Conservation (phyloP, 2,888 invertebrate genomes). For the Eupithecia inturbata region DNA sequence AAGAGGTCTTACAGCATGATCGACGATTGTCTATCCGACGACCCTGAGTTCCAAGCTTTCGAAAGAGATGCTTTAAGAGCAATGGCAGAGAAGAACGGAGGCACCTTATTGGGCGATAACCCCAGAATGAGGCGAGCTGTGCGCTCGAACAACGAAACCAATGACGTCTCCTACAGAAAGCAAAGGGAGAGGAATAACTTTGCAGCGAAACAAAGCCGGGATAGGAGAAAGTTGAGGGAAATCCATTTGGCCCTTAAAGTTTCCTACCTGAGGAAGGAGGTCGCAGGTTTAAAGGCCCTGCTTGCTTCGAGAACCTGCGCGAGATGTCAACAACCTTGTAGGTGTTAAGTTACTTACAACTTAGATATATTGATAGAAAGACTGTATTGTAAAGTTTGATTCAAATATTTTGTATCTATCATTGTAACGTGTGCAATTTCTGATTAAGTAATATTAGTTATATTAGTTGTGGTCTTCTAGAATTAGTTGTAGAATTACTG, state of each 20-base stretch:
- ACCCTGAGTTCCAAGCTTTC: constrained; percentile 87
- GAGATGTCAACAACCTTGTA: constrained; percentile 52
- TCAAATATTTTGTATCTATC: constrained; percentile 11
- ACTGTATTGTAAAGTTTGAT: constrained; percentile 13
- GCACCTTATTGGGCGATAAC: constrained; percentile 80
- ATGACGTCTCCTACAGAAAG: constrained; percentile 94
- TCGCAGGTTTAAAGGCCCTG: constrained; percentile 57
- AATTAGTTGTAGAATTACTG: background rate
- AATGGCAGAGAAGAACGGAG: constrained; percentile 85
- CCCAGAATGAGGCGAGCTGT: constrained; percentile 87
- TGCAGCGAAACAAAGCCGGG: constrained; percentile 97
- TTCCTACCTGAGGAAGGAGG: constrained; percentile 85
- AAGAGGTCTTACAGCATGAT: constrained; percentile 44
- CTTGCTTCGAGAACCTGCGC: constrained; percentile 53
- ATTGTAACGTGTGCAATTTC: constrained; percentile 34
- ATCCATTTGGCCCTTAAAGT: constrained; percentile 96
- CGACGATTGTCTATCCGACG: constrained; percentile 64
- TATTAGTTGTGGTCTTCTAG: constrained; percentile 14
- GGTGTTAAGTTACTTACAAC: constrained; percentile 29
- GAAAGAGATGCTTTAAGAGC: constrained; percentile 86
- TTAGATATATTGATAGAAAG: constrained; percentile 8
- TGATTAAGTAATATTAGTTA: constrained; percentile 33
- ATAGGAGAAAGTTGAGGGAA: constrained; percentile 94
- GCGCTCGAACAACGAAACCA: constrained; percentile 55
- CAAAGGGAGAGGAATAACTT: constrained; percentile 96